Evolutionary conservation across 2,888 invertebrate species (phyloP).

Genomic region (Drosophila anomelani): DNA sequence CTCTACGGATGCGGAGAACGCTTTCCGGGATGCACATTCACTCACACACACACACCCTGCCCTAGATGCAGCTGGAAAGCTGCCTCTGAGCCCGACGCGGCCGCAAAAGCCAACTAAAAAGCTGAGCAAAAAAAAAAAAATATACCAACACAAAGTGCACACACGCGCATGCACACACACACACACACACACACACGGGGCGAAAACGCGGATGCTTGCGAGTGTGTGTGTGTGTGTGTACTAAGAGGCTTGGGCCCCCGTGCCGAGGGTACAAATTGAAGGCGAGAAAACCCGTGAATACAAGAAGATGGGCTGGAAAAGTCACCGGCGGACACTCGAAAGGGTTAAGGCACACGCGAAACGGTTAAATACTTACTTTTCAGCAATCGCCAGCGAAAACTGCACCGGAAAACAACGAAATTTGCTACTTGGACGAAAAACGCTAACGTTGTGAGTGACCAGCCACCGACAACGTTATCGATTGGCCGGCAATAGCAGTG

Average conservation of each 20-base stretch:
- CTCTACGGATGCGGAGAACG: slow-evolving; percentile 3
- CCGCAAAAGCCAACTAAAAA: slow-evolving; percentile 2
- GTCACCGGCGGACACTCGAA: not conserved
- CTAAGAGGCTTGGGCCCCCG: slow-evolving; percentile 24
- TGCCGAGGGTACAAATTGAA: slow-evolving; percentile 3
- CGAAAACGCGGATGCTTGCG: not conserved
- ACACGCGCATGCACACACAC: not conserved
- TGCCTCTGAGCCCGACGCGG: not conserved
- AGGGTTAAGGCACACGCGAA: not conserved
- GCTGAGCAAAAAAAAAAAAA: slow-evolving; percentile 13
- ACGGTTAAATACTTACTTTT: slow-evolving; percentile 23
- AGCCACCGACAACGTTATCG: not conserved
- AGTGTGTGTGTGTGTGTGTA: slow-evolving; percentile 1
- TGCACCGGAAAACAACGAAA: slow-evolving; percentile 18
- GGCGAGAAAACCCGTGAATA: not conserved
- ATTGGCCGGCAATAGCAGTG: not conserved
- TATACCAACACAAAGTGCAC: slow-evolving; percentile 29
- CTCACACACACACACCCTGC: not conserved
- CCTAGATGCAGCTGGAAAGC: slow-evolving; percentile 12
- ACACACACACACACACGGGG: not conserved
- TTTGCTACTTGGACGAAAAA: slow-evolving; percentile 35
- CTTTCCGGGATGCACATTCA: slow-evolving; percentile 9
- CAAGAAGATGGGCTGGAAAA: not conserved
- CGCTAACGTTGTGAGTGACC: slow-evolving; percentile 3
- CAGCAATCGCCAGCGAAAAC: slow-evolving; percentile 12